Conservation (phyloP, 2,113 vertebrate species). For the Colinus virginianus region DNA sequence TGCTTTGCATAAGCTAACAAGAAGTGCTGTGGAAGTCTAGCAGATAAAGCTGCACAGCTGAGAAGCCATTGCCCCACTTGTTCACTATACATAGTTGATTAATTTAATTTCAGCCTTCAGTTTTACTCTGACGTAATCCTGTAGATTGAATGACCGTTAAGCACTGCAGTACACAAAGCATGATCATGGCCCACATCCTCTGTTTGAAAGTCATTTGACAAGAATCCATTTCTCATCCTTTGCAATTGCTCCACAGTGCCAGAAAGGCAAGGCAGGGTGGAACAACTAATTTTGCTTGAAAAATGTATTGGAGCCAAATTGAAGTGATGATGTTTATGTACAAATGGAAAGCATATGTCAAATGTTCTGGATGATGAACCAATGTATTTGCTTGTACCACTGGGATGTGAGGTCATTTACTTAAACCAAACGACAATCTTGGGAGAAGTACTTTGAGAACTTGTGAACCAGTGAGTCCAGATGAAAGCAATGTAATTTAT, state of each 20-base stretch:
- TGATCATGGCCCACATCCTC: not conserved
- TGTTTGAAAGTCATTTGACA: not conserved
- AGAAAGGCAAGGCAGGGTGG: not conserved
- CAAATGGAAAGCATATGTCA: not conserved
- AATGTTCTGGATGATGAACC: not conserved
- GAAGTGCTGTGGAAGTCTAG: not conserved
- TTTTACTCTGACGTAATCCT: not conserved
- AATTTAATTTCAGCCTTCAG: not conserved
- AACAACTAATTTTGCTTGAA: not conserved
- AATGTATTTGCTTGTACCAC: not conserved
- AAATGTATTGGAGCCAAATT: not conserved
- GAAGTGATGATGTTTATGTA: not conserved
- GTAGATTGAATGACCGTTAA: not conserved
- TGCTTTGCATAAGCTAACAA: not conserved
- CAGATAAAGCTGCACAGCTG: not conserved
- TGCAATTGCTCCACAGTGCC: not conserved
- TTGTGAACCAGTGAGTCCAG: not conserved
- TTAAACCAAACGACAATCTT: not conserved
- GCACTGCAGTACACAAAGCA: not conserved
- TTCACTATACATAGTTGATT: fast-evolving
- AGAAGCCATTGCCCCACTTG: not conserved
- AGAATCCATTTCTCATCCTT: not conserved
- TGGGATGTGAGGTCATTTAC: not conserved
- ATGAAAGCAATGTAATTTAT: not conserved
- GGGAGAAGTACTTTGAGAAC: not conserved